Evolutionary conservation across 1,140 invertebrate species (phyloP).

Genomic region (Drosophila tropicalis): DNA sequence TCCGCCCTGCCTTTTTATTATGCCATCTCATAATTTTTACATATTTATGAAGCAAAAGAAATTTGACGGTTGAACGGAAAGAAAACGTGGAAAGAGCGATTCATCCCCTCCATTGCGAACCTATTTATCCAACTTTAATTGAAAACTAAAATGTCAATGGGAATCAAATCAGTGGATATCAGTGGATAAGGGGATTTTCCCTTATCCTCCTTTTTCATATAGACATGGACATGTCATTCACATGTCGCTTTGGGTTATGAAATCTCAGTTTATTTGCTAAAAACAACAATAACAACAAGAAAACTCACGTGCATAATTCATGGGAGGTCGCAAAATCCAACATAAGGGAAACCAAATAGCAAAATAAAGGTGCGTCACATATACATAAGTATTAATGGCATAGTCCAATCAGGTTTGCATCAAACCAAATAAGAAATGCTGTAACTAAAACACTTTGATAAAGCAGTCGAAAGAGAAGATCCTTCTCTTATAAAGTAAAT

Average conservation of each 20-base stretch:
- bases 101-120: neutral
- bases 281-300: neutral
- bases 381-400: constrained; percentile 11
- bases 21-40: constrained; percentile 36
- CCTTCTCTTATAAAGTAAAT: too few species aligned
- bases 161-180: constrained; percentile 59
- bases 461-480: too few species aligned
- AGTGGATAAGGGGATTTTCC: neutral
- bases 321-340: neutral
- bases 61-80: neutral
- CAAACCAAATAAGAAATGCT: too few species aligned
- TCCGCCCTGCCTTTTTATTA: neutral
- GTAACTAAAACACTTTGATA: too few species aligned
- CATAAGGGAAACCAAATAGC: constrained; percentile 13
- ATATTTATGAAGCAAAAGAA: constrained; percentile 44
- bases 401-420: neutral
- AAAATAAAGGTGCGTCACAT: constrained; percentile 34
- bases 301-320: constrained; percentile 33
- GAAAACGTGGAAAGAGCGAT: neutral
- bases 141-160: constrained; percentile 78
- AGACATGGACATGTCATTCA: constrained; percentile 56
- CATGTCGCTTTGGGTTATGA: constrained; percentile 40
- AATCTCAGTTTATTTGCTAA: constrained; percentile 42
- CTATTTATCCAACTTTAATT: constrained; percentile 58
- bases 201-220: constrained; percentile 12